Base-by-base conservation (phyloP, 2,797 vertebrate species). In the Melanotaenia nigrans region DNA sequence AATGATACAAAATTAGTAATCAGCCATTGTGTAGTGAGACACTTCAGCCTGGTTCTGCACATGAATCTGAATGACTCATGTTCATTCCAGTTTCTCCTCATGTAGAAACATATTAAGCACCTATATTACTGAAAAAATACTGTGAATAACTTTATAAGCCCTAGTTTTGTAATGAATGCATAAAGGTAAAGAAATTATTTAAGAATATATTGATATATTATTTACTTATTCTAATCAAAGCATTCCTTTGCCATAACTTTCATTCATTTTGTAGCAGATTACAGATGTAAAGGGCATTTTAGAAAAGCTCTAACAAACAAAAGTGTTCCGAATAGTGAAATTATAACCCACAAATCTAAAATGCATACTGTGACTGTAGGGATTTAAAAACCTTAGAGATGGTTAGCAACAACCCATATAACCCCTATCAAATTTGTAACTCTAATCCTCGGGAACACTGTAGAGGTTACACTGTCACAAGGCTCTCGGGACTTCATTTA, bases 111-210 rank as follows among this genome's bases (percentile, higher is more conserved):
- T 85, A 73, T 83, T 75, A 89, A 92, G 88, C 90, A 91, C 91
- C 88, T 90, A 86, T 79, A 58, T 81, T 85, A 90, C 91, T 92
- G 90, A 92, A 86, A 90, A 89, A 91, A 94, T 92, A 94, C 94
- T 94, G 94, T 94, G 94, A 94, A 93, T 90, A 91, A 78, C 86
- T 92, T 91, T 91, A 85, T 84, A 88, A 87, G 91, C 81, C 70
- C 85, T 92, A 88, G 82, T 93, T 92, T 93, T 93, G 71, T 87
- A 82, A 85, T 68, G 62, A 89, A 85, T 78, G 66, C 85, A 85
- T 54, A 82, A 87, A 86, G 40, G 82, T 74, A 20, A 78, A 68
- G 47, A 84, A 61, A 75, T 81, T 79, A 89, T 89, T 86, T 84
- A 85, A 83, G 40, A 75, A 87, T 86, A 88, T 79, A 83, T 65